Evolutionary conservation across 2,888 invertebrate species (phyloP), one percentile per base, ranked within the genome.

Genomic region (Hermaeophaga mercurialis): DNA sequence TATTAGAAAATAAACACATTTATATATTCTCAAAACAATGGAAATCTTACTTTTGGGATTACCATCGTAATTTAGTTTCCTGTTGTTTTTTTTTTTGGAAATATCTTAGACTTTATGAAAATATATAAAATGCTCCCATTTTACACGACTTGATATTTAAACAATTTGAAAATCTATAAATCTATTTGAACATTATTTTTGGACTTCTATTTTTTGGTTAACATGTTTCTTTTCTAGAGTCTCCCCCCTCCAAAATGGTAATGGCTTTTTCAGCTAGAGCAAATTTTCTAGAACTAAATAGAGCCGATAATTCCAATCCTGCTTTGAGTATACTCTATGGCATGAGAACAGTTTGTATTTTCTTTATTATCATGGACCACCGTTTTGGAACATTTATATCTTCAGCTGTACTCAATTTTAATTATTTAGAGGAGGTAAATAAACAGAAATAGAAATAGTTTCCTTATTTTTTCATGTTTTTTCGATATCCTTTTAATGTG

Each of bases 271-370:
- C 76, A 2, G 70, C 71, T 31, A 69, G 70, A 56, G 64, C 63
- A 54, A 77, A 75, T 61, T 75, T 72, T 52, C 48, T 58, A 71
- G 63, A 82, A 77, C 61, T 83, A 76, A 61, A 55, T 75, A 18
- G 77, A 69, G 64, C 71, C 64, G 70, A 84, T 77, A 72, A 75
- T 71, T 50, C 73, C 11, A 62, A 79, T 75, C 61, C 77, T 73
- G 53, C 75, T 73, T 44, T 82, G n/a, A 79, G 79, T 50, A 77
- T 83, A 2, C 69, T 85, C n/a, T 84, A 85, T 67, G 85, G 85
- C 0, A 79, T 85, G 19, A 77, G 82, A 43, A 82, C 81, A 38
- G 64, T 85, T 18, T 79, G 82, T 0, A 85, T 85, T 56, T 79
- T 82, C 56, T 75, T 83, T 18, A 80, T 85, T 19, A 82, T 83